Conservation (phyloP, 2,113 vertebrate species). For the Saccopteryx leptura region DNA sequence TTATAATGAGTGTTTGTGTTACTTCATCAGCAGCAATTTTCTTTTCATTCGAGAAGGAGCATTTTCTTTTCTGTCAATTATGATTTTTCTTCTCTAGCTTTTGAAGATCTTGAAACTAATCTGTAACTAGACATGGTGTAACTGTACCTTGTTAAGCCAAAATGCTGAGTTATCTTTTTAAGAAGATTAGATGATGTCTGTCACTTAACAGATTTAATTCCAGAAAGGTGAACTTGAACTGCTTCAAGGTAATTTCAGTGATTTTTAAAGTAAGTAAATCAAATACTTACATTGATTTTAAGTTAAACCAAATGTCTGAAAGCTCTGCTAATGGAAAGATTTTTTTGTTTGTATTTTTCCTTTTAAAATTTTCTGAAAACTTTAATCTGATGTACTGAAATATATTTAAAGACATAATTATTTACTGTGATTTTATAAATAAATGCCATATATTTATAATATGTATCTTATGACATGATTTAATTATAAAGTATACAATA, state of each 20-base stretch:
- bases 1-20: conserved; percentile 53
- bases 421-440: background rate
- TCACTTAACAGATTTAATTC: conserved; percentile 81
- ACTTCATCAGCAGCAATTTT: conserved; percentile 61
- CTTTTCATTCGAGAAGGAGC: conserved; percentile 14
- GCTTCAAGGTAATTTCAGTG: conserved; percentile 79
- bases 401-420: conserved; percentile 42
- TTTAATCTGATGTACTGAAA: background rate
- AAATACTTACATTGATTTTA: conserved; percentile 79
- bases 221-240: conserved; percentile 79
- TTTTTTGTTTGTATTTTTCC: background rate
- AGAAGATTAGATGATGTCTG: conserved; percentile 55
- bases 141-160: background rate
- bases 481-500: conserved; percentile 33
- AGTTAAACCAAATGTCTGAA: conserved; percentile 67
- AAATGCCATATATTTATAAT: conserved; percentile 21
- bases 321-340: conserved; percentile 40
- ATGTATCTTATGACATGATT: background rate
- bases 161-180: conserved; percentile 71
- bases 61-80: conserved; percentile 70
- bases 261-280: conserved; percentile 82
- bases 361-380: conserved; percentile 51
- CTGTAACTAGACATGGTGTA: conserved; percentile 50
- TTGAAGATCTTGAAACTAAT: conserved; percentile 40
- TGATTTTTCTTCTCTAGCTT: conserved; percentile 25